Evolutionary conservation across 2,797 vertebrate genomes (phyloP).

Genomic region (Caiman crocodilus): DNA sequence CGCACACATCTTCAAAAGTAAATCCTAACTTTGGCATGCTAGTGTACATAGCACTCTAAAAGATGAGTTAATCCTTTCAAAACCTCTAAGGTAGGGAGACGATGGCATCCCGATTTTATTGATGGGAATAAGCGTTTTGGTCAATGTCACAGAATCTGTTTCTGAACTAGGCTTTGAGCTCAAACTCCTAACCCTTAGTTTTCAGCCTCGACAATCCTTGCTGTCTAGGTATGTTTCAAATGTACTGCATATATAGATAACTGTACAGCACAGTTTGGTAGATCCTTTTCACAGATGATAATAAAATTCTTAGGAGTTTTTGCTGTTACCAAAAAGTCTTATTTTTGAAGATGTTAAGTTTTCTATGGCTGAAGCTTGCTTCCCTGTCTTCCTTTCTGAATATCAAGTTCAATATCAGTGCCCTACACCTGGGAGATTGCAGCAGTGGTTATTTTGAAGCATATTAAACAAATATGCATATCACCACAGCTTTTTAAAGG

Average conservation of each 20-base stretch:
- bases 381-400: neutral
- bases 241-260: neutral
- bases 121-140: neutral
- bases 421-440: too few relatives aligned
- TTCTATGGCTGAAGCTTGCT: neutral
- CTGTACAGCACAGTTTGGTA: neutral
- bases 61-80: neutral
- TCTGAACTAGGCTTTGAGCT: neutral
- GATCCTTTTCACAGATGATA: neutral
- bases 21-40: neutral
- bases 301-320: neutral
- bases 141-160: neutral
- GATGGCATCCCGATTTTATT: neutral
- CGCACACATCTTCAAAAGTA: neutral
- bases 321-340: fast-evolving
- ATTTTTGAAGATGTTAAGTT: neutral
- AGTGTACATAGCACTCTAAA: neutral
- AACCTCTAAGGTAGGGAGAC: neutral
- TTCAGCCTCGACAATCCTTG: neutral
- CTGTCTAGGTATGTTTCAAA: fast-evolving
- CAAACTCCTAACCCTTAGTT: neutral
- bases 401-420: neutral
- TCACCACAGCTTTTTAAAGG: neutral
- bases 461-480: neutral
- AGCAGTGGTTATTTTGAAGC: neutral